Conservation (phyloP, 1,140 invertebrate genomes). For the Bombus fervidus region DNA sequence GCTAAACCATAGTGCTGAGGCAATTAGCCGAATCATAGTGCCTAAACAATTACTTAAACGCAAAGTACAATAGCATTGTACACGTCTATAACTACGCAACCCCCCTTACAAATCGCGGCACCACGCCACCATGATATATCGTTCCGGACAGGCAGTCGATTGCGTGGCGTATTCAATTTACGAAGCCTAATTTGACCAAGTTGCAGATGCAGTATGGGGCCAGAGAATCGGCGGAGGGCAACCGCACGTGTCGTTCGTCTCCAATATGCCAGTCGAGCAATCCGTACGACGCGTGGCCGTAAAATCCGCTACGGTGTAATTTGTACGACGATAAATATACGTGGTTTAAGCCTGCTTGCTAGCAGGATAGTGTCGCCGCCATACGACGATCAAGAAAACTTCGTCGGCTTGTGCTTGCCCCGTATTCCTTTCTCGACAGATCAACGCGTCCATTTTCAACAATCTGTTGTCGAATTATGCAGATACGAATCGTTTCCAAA, state of each 20-base stretch:
- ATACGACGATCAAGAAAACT: conserved; percentile 61
- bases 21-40: conserved; percentile 14
- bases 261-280: conserved; percentile 18
- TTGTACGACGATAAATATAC: conserved; percentile 66
- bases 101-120: neutral
- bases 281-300: neutral
- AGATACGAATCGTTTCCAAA: no score
- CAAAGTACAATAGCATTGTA: conserved; percentile 12
- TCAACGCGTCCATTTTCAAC: conserved; percentile 36
- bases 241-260: conserved; percentile 54
- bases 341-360: neutral
- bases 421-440: conserved; percentile 64
- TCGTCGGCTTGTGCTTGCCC: conserved; percentile 49
- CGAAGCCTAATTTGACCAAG: conserved; percentile 51
- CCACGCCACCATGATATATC: conserved; percentile 38
- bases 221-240: neutral
- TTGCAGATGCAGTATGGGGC: conserved; percentile 23
- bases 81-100: neutral
- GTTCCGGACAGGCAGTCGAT: conserved; percentile 31
- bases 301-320: conserved; percentile 58
- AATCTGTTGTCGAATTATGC: no score
- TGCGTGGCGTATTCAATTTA: conserved; percentile 54
- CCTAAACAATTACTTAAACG: conserved; percentile 21
- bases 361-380: conserved; percentile 71
- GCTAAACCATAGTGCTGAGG: neutral